Evolutionary conservation across 2,797 vertebrate genomes (phyloP).

Genomic region (Pyrocephalus nanus): DNA sequence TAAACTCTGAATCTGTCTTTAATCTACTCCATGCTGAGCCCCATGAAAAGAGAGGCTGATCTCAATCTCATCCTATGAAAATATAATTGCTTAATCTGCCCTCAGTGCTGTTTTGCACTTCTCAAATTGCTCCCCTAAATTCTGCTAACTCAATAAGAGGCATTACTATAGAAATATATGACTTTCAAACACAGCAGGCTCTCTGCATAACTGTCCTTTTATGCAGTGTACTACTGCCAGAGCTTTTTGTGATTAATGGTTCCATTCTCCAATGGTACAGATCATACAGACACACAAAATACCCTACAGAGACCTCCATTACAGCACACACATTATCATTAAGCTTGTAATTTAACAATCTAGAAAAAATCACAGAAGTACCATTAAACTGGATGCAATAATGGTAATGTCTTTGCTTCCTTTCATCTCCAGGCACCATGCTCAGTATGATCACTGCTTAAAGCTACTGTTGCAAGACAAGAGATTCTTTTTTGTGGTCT

Average conservation of each 20-base stretch:
- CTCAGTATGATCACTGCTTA: background rate
- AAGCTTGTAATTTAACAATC: slow-evolving; percentile 12
- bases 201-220: background rate
- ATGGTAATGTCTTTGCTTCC: background rate
- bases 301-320: slow-evolving; percentile 1
- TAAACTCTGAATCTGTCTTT: slow-evolving; percentile 16
- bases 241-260: slow-evolving; percentile 32
- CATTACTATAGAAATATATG: slow-evolving; percentile 21
- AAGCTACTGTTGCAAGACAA: background rate
- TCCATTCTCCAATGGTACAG: background rate
- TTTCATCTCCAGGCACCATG: background rate
- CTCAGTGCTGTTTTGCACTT: background rate
- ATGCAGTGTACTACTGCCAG: background rate
- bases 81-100: slow-evolving; percentile 4
- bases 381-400: slow-evolving; percentile 2
- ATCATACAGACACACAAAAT: slow-evolving; percentile 21
- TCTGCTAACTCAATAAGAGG: background rate
- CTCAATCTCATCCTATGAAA: background rate
- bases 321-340: slow-evolving; percentile 6
- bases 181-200: background rate
- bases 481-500: background rate
- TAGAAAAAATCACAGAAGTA: background rate
- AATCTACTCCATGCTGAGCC: slow-evolving; percentile 14
- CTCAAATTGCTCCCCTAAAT: slow-evolving; percentile 35
- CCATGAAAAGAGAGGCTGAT: background rate